phyloP scores from a whole-genome alignment of 2,113 vertebrate species.

The Todiramphus chloris region DNA sequence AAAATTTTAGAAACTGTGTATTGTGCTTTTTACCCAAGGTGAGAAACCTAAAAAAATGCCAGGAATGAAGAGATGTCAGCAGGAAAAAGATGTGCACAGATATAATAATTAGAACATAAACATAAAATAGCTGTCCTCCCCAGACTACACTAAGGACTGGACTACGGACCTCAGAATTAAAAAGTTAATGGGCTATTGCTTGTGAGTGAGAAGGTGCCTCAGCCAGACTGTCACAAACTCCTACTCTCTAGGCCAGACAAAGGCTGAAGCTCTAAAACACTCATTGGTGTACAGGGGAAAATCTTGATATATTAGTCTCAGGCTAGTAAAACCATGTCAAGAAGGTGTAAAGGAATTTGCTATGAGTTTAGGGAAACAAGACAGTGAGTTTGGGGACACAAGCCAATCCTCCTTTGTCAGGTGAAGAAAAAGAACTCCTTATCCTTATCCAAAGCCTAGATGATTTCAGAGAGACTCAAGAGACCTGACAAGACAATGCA shows the following conservation, averaged over 20 bases:
- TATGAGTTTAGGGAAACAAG: not conserved
- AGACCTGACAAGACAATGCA: not conserved
- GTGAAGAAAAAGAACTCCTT: not conserved
- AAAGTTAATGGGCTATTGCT: not conserved
- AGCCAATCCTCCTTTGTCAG: not conserved
- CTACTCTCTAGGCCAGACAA: not conserved
- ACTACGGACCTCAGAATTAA: not conserved
- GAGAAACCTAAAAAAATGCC: not conserved
- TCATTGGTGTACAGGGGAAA: fast-evolving
- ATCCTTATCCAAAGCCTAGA: not conserved
- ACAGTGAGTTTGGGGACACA: not conserved
- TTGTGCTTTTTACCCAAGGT: not conserved
- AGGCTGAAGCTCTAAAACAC: not conserved
- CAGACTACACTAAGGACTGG: not conserved
- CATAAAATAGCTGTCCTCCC: not conserved
- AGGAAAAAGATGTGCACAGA: not conserved
- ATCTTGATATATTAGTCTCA: not conserved
- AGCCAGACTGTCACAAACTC: not conserved
- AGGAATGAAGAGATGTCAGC: not conserved
- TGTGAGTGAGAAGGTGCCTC: not conserved
- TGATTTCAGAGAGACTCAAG: not conserved
- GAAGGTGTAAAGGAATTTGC: not conserved
- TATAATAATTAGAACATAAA: not conserved
- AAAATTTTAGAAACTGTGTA: not conserved
- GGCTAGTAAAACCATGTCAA: not conserved